Conservation (phyloP, 2,113 vertebrate species). For the Craseonycteris thonglongyai region DNA sequence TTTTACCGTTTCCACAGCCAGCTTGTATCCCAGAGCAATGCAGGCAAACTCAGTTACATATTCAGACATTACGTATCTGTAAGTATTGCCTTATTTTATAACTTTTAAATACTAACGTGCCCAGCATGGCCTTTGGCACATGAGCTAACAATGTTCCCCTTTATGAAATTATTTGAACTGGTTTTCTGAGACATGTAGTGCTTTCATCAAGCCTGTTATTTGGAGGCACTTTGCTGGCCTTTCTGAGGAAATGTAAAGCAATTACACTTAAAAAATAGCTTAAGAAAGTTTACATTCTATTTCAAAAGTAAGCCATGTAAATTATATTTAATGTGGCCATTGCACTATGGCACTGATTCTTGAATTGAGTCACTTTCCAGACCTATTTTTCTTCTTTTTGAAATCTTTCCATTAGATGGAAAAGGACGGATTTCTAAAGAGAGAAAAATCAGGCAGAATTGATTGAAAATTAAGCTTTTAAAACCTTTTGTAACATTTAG, state of each 20-base stretch:
- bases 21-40: slow-evolving; percentile 82
- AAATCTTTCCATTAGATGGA: neutral
- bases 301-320: neutral
- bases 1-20: slow-evolving; percentile 87
- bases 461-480: slow-evolving; percentile 22
- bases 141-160: neutral
- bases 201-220: slow-evolving; percentile 2
- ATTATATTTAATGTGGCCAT: neutral
- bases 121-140: neutral
- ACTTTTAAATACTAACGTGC: slow-evolving; percentile 22
- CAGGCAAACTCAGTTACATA: slow-evolving; percentile 88
- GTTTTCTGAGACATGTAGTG: neutral
- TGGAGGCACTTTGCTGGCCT: neutral
- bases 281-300: neutral
- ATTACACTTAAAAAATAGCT: neutral
- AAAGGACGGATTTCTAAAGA: neutral
- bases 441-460: neutral
- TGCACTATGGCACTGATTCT: neutral
- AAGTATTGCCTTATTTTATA: slow-evolving; percentile 68
- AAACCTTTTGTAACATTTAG: neutral
- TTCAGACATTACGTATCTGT: slow-evolving; percentile 92
- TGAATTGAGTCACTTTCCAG: neutral
- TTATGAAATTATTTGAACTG: slow-evolving; percentile 32
- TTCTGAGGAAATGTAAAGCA: slow-evolving; percentile 30
- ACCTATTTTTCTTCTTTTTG: neutral